Conservation (phyloP, 1,140 invertebrate genomes). For the Penaeus japonicus region DNA sequence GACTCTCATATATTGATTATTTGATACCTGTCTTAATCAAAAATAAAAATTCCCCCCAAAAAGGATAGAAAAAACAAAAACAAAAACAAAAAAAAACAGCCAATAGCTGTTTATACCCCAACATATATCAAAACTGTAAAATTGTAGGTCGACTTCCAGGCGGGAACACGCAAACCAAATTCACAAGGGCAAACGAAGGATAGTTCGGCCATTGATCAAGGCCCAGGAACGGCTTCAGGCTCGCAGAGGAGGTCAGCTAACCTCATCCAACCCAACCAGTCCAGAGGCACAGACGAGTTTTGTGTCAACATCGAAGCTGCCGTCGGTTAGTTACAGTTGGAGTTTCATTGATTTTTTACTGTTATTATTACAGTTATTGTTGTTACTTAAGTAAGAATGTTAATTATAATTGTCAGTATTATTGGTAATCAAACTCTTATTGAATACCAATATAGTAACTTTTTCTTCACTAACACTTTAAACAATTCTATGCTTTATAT, state of each 20-base stretch:
- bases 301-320: neutral
- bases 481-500: too few species aligned
- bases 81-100: too few species aligned
- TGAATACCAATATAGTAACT: too few species aligned
- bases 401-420: too few species aligned
- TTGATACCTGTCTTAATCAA: too few species aligned
- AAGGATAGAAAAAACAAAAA: too few species aligned
- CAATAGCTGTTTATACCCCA: neutral
- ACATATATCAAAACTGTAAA: neutral
- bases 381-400: too few species aligned
- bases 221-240: slow-evolving; percentile 64
- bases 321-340: neutral
- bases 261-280: slow-evolving; percentile 52
- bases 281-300: slow-evolving; percentile 33
- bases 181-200: slow-evolving; percentile 64
- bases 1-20: too few species aligned
- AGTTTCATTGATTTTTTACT: neutral
- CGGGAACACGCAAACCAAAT: slow-evolving; percentile 64
- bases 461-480: too few species aligned
- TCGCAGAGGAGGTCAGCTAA: slow-evolving; percentile 59
- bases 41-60: too few species aligned
- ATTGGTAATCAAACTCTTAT: too few species aligned
- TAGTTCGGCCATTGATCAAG: slow-evolving; percentile 65
- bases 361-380: neutral
- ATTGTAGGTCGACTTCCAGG: slow-evolving; percentile 60